Evolutionary conservation across 2,113 vertebrate genomes (phyloP).

Genomic region (Trematocara nigrifrons): DNA sequence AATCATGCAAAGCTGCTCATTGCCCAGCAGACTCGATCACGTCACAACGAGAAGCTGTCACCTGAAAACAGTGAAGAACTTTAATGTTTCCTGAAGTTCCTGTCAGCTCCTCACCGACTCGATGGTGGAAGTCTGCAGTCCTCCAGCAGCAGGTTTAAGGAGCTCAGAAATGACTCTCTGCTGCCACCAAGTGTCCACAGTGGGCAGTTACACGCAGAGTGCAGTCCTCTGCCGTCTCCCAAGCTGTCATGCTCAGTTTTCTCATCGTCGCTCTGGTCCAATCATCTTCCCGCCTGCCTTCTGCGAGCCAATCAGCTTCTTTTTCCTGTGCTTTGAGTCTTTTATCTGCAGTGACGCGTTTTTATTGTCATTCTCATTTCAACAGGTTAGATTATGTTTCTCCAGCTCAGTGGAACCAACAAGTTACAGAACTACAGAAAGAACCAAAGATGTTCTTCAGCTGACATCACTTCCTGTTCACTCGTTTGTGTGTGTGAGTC

Average conservation of each 20-base stretch:
- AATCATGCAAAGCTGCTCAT: neutral
- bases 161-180: neutral
- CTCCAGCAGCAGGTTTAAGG: neutral
- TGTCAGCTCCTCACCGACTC: neutral
- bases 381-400: neutral
- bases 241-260: neutral
- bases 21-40: neutral
- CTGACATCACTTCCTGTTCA: neutral
- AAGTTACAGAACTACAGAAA: neutral
- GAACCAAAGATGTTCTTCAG: neutral
- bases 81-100: neutral
- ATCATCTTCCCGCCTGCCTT: neutral
- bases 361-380: accelerated
- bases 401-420: neutral
- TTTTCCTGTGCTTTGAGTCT: neutral
- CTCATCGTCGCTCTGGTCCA: neutral
- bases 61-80: neutral
- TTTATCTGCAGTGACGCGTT: neutral
- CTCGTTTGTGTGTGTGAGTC: neutral
- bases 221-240: neutral
- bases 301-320: neutral
- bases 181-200: neutral
- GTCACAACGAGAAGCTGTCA: neutral
- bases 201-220: neutral
- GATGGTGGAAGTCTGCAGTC: neutral